A percentile compares a stretch with the other conserved stretches of the same genome.
phyloP scores from a whole-genome alignment of 37 sponge, comb jelly and placozoan species.

The Geodia barretti region DNA sequence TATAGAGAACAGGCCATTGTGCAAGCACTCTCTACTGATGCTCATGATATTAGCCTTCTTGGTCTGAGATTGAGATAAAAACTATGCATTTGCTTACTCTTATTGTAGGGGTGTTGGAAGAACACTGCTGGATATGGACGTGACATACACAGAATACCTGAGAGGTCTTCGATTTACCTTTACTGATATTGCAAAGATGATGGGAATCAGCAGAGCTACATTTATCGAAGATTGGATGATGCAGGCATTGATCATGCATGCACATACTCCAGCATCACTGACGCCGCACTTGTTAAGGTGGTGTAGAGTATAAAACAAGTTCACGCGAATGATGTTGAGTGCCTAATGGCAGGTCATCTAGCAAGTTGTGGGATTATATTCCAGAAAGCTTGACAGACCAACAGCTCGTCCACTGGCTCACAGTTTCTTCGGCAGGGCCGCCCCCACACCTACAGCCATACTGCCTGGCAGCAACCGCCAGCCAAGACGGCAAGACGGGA shows the following conservation, averaged over 20 bases:
- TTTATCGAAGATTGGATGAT: background rate
- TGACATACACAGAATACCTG: background rate
- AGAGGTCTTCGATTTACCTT: background rate
- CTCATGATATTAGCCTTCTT: too few relatives aligned
- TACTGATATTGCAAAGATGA: background rate
- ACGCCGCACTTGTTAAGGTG: background rate
- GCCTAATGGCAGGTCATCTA: conserved; percentile 18
- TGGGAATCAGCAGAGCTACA: conserved; percentile 5
- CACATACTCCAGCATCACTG: background rate
- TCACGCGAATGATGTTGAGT: conserved; percentile 25
- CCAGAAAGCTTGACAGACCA: too few relatives aligned
- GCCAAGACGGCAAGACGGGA: too few relatives aligned
- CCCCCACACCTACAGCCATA: too few relatives aligned
- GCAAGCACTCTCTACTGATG: too few relatives aligned
- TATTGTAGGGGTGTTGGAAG: background rate
- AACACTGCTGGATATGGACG: background rate
- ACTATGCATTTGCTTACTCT: too few relatives aligned
- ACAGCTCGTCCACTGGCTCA: too few relatives aligned
- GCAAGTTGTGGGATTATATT: conserved; percentile 2
- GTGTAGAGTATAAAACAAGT: background rate
- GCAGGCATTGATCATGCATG: background rate
- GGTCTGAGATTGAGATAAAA: too few relatives aligned
- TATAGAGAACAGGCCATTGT: too few relatives aligned
- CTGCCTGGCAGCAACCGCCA: too few relatives aligned
- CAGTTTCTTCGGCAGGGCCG: too few relatives aligned